Percentiles rank a stretch among this genome's conserved stretches.
phyloP scores from a whole-genome alignment of 2,797 vertebrate species.

The Trichosurus vulpecula region DNA sequence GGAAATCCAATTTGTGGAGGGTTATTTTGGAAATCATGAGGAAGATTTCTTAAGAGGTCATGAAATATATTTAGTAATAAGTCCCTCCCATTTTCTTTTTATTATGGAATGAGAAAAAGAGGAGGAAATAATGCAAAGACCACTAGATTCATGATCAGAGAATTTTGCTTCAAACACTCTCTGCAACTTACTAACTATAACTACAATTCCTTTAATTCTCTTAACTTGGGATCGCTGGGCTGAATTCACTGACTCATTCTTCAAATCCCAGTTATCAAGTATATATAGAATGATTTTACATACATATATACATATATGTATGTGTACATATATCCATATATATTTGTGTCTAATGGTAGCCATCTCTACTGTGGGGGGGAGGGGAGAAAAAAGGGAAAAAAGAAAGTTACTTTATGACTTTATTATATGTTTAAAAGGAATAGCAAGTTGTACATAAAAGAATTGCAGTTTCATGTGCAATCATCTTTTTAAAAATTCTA shows the following conservation, averaged over 20 bases:
- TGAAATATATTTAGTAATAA: background rate
- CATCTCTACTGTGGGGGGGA: no score
- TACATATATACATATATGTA: background rate
- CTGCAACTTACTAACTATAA: background rate
- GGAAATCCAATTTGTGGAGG: background rate
- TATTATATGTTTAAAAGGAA: no score
- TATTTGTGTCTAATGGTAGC: background rate
- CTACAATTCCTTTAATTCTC: background rate
- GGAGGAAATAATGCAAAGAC: background rate
- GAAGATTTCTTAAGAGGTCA: background rate
- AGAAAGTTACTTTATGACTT: background rate
- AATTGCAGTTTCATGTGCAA: no score
- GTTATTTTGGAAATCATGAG: background rate
- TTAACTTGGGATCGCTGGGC: background rate
- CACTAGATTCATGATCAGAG: background rate
- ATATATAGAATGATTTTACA: background rate
- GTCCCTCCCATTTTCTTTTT: background rate
- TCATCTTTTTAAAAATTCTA: no score
- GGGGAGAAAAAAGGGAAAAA: background rate
- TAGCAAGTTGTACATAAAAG: no score
- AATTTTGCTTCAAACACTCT: background rate
- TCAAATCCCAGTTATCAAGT: background rate
- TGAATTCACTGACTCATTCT: background rate
- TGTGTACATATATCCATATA: no score
- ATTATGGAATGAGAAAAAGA: background rate